phyloP scores from a whole-genome alignment of 2,888 invertebrate genomes.

The Nomada fucata region DNA sequence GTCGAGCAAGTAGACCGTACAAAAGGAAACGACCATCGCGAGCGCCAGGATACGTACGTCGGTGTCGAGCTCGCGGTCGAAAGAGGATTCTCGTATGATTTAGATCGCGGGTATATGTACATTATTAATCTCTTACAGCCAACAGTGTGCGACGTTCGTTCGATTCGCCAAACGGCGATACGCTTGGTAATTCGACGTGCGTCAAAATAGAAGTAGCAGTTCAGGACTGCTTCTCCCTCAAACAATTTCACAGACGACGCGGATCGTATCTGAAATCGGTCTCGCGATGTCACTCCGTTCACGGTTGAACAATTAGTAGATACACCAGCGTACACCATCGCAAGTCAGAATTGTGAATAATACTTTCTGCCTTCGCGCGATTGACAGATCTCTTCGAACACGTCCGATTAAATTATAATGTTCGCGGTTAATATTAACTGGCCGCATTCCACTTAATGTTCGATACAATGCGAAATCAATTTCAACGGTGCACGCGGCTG shows the following conservation, averaged over 20 bases:
- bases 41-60: conserved; percentile 19
- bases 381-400: too few species aligned
- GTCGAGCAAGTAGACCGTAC: conserved; percentile 12
- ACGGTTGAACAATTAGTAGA: not conserved
- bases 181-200: not conserved
- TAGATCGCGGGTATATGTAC: not conserved
- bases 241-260: conserved; percentile 7
- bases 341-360: not conserved
- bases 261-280: conserved; percentile 2
- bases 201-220: not conserved
- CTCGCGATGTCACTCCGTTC: not conserved
- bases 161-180: not conserved
- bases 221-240: not conserved
- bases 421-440: not conserved
- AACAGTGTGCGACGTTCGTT: not conserved
- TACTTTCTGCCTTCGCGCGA: too few species aligned
- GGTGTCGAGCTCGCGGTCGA: not conserved
- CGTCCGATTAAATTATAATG: not conserved
- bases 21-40: conserved; percentile 27
- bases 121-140: not conserved
- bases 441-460: not conserved
- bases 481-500: conserved; percentile 16
- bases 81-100: not conserved
- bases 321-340: not conserved
- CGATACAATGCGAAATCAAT: conserved; percentile 27